Evolutionary conservation across 2,888 invertebrate genomes (phyloP), one percentile per base, ranked within the genome.

Genomic region (Lamellibrachia satsuma): DNA sequence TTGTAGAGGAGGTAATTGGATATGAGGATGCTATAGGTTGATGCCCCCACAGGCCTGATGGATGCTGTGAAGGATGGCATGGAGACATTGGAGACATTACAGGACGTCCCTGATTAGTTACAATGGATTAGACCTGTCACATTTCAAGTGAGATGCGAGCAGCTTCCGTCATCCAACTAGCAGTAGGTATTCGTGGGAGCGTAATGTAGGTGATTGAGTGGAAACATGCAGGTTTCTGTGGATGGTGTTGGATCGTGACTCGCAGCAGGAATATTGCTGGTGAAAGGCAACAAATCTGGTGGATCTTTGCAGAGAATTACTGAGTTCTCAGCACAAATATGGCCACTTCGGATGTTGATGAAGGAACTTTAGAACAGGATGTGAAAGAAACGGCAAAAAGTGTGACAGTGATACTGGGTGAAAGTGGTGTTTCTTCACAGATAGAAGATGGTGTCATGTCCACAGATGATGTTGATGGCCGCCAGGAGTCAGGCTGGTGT

Each of bases 51-150:
- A 15, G n/a, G 22, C 75, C 15, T 75, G 75, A 75, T 75, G 75
- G 75, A 75, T 75, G 75, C 75, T 75, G 3, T n/a, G n/a, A 15
- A 75, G n/a, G 75, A n/a, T 75, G 39, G 39, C 39, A 39, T 39
- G 39, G 39, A 39, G 39, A 39, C 39, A 39, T 39, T 39, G 39
- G 39, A 39, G 22, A 75, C 75, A 75, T 75, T 75, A 75, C 15
- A 75, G 75, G 75, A 75, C n/a, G 75, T 75, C 75, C 75, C 15
- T 75, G 75, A 75, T 75, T 75, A 75, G 75, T 75, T 75, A 75
- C 75, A 75, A 75, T 75, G 75, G 75, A 75, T 75, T 75, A 75
- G 75, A 22, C 75, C 75, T 75, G 75, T 75, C 75, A 75, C 75
- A 75, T 75, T 75, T 75, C 75, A 22, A 75, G 75, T 75, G 75